These are phyloP conservation scores for Trinorchestia longiramus DNA, from an alignment of 1,140 invertebrate genomes.

Conservation along the genomic window DNA sequence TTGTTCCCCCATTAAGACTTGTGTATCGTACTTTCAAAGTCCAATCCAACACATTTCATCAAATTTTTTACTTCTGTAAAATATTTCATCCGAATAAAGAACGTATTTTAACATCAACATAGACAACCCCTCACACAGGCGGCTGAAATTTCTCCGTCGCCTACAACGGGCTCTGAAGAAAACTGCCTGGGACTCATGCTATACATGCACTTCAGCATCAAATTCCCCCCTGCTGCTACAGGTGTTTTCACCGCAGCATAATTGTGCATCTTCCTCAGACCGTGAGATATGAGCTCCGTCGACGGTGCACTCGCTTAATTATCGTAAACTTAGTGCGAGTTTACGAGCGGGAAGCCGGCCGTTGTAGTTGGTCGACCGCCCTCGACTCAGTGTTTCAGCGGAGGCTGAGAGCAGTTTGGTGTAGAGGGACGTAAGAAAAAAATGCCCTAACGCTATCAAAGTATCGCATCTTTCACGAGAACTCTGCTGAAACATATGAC, in stretches of 20 bases:
- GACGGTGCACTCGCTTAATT: neutral
- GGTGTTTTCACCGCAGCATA: neutral
- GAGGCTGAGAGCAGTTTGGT: neutral
- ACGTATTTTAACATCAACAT: no score
- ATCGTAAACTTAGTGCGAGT: slow-evolving; percentile 22
- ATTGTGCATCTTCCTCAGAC: neutral
- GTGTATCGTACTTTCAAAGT: no score
- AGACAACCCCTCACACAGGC: no score
- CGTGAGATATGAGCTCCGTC: neutral
- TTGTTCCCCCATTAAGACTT: no score
- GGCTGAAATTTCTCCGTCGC: no score
- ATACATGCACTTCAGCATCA: neutral
- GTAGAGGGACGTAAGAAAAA: neutral
- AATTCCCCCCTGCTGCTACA: neutral
- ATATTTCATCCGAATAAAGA: no score
- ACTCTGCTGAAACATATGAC: neutral
- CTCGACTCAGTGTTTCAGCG: neutral
- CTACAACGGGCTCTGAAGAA: neutral
- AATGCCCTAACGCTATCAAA: neutral
- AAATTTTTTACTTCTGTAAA: no score
- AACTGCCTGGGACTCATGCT: neutral
- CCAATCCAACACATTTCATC: no score
- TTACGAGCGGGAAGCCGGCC: neutral
- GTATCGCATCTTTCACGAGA: neutral
- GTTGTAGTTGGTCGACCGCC: neutral